Conservation (phyloP, 2,797 vertebrate genomes). For the Sebastes hubbsi region DNA sequence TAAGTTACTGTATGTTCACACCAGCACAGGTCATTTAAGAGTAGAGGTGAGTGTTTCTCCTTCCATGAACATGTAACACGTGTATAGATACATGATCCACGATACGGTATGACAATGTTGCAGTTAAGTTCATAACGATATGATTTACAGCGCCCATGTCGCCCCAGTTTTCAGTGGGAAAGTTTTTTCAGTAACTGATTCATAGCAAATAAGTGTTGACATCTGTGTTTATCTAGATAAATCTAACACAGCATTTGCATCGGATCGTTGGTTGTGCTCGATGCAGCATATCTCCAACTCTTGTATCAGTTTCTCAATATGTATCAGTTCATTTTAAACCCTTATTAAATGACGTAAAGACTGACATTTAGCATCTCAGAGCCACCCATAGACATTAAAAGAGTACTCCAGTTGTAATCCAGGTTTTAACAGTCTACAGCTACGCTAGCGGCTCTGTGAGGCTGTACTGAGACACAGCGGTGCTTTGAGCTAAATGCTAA, state of each 20-base stretch:
- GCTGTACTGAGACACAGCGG: too few species aligned
- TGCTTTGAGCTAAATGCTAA: too few species aligned
- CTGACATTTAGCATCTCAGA: not conserved
- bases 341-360: not conserved
- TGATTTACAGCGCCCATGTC: not conserved
- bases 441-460: too few species aligned
- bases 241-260: not conserved
- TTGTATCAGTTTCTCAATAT: not conserved
- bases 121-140: accelerated
- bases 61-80: not conserved
- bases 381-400: too few species aligned
- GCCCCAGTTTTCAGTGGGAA: not conserved
- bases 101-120: too few species aligned
- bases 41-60: not conserved
- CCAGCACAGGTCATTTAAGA: not conserved
- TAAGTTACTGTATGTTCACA: not conserved
- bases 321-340: not conserved
- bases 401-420: too few species aligned
- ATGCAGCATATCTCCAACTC: not conserved
- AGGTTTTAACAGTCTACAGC: too few species aligned
- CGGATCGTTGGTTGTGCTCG: not conserved
- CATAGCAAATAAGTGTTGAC: not conserved
- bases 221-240: not conserved
- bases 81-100: not conserved
- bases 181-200: not conserved